These are phyloP conservation scores for Candoia aspera DNA, from an alignment of 2,113 vertebrate genomes.

Conservation along the genomic window DNA sequence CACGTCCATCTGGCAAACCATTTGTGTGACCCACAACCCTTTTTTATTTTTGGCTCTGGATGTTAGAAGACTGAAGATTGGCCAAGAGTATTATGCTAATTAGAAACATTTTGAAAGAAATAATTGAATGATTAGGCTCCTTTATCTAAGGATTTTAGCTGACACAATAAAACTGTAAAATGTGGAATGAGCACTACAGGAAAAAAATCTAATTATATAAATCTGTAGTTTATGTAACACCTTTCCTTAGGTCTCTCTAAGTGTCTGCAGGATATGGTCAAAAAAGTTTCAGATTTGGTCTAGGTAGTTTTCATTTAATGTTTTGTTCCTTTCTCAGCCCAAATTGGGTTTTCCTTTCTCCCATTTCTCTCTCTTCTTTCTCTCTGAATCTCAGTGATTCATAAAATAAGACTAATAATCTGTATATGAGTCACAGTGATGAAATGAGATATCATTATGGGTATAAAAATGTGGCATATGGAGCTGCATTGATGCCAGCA, in stretches of 20 bases:
- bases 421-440: neutral
- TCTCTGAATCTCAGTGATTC: slow-evolving; percentile 3
- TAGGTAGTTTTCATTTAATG: neutral
- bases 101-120: neutral
- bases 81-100: neutral
- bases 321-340: neutral
- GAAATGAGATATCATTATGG: neutral
- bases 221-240: neutral
- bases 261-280: neutral
- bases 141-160: neutral
- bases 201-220: neutral
- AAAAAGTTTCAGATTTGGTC: neutral
- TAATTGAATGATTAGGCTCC: slow-evolving; percentile 1
- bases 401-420: slow-evolving; percentile 18
- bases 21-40: neutral
- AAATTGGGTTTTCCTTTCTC: neutral
- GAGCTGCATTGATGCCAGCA: neutral
- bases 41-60: neutral
- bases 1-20: neutral
- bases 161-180: neutral
- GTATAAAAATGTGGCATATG: slow-evolving; percentile 13
- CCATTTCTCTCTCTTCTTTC: neutral
- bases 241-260: neutral
- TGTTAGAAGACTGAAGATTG: neutral
- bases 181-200: neutral